Conservation (phyloP, 2,113 vertebrate genomes). For the Gasterosteus nipponicus region DNA sequence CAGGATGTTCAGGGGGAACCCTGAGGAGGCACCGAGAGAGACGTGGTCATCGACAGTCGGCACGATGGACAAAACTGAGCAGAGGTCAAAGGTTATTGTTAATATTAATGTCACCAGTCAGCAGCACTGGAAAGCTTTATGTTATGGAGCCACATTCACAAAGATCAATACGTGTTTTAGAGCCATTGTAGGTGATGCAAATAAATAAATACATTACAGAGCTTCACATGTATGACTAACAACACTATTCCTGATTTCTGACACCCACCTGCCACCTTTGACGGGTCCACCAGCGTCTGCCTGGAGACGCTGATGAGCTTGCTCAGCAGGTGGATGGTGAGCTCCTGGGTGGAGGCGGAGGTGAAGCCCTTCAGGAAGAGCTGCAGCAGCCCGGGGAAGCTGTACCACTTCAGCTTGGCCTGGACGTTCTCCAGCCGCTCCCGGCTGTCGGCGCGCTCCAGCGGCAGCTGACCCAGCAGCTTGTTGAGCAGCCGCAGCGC, state of each 20-base stretch:
- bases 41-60: neutral
- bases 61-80: neutral
- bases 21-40: constrained; percentile 68
- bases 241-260: too few relatives aligned
- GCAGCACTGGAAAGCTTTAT: neutral
- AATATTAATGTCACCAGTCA: too few relatives aligned
- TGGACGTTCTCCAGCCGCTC: constrained; percentile 93
- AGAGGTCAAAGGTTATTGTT: too few relatives aligned
- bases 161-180: too few relatives aligned
- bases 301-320: constrained; percentile 94
- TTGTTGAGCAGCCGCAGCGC: constrained; percentile 95
- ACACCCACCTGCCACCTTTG: constrained; percentile 89
- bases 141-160: neutral
- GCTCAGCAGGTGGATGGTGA: constrained; percentile 97
- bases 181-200: too few relatives aligned
- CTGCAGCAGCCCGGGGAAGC: constrained; percentile 95
- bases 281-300: constrained; percentile 91
- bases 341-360: constrained; percentile 95
- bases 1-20: constrained; percentile 97
- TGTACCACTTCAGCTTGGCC: constrained; percentile 94
- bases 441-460: constrained; percentile 92
- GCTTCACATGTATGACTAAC: too few relatives aligned
- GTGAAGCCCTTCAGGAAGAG: constrained; percentile 99
- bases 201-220: too few relatives aligned
- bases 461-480: constrained; percentile 92